Evolutionary conservation across 2,797 vertebrate species (phyloP).

Genomic region (Alcedo quadribrachys): DNA sequence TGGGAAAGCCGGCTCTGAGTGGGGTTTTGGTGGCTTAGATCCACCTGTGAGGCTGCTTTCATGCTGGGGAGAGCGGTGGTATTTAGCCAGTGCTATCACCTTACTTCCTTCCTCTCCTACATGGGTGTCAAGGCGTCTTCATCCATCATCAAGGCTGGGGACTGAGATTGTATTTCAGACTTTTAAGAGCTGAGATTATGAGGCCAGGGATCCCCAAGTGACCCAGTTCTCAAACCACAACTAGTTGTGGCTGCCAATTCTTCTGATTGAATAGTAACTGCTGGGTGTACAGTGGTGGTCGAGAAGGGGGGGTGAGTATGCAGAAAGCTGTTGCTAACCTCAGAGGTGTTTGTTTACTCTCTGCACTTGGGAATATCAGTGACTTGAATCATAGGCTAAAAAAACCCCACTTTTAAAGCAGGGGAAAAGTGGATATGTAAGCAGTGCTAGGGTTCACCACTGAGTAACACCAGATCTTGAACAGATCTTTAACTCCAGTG

Average conservation of each 20-base stretch:
- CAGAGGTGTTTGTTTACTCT: neutral
- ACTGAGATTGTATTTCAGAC: neutral
- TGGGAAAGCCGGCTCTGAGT: neutral
- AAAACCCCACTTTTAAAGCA: accelerated
- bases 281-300: neutral
- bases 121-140: neutral
- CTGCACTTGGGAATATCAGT: neutral
- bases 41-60: neutral
- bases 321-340: neutral
- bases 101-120: slow-evolving; percentile 18
- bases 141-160: neutral
- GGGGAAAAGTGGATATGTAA: neutral
- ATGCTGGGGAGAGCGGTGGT: neutral
- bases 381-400: neutral
- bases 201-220: neutral
- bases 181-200: neutral
- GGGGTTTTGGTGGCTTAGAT: neutral
- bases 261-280: neutral
- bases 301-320: neutral
- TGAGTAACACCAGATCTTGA: neutral
- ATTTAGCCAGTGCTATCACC: neutral
- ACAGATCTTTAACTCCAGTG: neutral
- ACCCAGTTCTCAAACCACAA: neutral
- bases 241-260: neutral
- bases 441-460: neutral